These are phyloP conservation scores for Ophion ellenae DNA, from an alignment of 2,888 invertebrate genomes.

Conservation along the genomic window DNA sequence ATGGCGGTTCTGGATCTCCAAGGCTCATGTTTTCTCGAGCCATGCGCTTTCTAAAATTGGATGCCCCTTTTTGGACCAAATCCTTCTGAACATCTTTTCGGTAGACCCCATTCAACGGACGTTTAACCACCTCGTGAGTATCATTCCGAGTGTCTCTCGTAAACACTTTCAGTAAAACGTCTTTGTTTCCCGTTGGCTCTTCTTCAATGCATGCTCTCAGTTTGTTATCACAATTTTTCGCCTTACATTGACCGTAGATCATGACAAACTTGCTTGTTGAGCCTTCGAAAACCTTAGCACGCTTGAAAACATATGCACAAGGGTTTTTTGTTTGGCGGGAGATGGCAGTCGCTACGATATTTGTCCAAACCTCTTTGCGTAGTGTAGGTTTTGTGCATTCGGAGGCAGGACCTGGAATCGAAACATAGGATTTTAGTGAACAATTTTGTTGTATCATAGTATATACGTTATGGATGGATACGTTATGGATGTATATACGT, in stretches of 20 bases:
- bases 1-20: too few relatives aligned
- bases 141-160: background rate
- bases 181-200: too few relatives aligned
- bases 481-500: too few relatives aligned
- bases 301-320: constrained; percentile 5
- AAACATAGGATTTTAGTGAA: background rate
- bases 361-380: background rate
- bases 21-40: too few relatives aligned
- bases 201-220: too few relatives aligned
- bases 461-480: too few relatives aligned
- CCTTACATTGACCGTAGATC: background rate
- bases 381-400: background rate
- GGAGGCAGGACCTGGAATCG: background rate
- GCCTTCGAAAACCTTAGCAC: background rate
- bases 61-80: too few relatives aligned
- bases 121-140: background rate
- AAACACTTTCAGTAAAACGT: background rate
- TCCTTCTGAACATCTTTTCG: too few relatives aligned
- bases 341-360: background rate
- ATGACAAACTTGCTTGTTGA: background rate
- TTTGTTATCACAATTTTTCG: background rate
- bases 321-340: background rate
- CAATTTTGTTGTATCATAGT: background rate
- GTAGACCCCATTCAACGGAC: too few relatives aligned
- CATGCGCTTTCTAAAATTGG: too few relatives aligned